Conservation (phyloP, 2,888 invertebrate genomes). For the Andrena hattorfiana region DNA sequence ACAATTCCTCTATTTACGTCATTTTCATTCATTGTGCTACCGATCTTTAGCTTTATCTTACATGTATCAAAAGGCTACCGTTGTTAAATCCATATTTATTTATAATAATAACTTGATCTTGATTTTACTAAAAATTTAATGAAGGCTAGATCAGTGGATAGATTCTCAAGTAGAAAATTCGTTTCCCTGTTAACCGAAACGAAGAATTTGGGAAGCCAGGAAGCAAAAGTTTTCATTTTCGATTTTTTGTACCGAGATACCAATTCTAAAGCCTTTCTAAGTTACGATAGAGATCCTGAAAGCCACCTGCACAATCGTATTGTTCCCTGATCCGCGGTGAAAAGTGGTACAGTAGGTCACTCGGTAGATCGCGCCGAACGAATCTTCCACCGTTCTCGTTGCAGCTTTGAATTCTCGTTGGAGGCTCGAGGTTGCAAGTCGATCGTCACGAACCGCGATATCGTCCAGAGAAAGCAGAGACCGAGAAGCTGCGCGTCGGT, state of each 20-base stretch:
- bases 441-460: background rate
- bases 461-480: background rate
- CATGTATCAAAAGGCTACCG: no score
- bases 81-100: no score
- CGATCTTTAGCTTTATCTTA: no score
- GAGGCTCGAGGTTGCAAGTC: background rate
- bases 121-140: background rate
- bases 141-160: background rate
- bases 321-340: background rate
- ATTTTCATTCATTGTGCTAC: no score
- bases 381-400: no score
- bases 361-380: background rate
- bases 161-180: background rate
- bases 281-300: background rate
- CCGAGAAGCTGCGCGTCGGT: background rate
- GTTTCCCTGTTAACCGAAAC: background rate
- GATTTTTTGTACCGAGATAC: background rate
- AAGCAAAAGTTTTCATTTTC: background rate
- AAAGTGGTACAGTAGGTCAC: conserved; percentile 35
- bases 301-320: background rate
- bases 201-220: background rate
- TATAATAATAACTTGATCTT: background rate
- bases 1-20: no score
- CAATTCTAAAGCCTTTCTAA: background rate
- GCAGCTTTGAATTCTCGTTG: background rate